phyloP scores from a whole-genome alignment of 2,113 vertebrate species.

The Ramphastos sulfuratus region DNA sequence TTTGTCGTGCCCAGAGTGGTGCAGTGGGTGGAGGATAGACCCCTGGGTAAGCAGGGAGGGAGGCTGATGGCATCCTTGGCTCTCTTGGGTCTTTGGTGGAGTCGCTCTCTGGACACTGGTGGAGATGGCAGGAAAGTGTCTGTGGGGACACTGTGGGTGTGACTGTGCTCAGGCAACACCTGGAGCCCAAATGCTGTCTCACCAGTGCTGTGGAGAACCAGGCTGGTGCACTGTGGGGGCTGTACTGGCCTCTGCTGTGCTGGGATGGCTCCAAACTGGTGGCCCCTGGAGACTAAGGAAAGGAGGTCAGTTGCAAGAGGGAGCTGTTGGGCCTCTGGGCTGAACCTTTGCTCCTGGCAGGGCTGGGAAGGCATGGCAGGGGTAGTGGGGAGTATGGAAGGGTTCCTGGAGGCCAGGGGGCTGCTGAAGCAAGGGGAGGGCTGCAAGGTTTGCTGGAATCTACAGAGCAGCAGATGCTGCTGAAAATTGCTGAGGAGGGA shows the following conservation, averaged over 20 bases:
- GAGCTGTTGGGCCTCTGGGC: not conserved
- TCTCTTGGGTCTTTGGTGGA: no score
- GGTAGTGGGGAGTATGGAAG: not conserved
- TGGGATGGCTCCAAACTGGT: no score
- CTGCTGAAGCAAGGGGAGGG: not conserved
- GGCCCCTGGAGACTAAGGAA: not conserved
- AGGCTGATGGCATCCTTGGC: no score
- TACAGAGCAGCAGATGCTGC: not conserved
- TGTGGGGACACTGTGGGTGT: not conserved
- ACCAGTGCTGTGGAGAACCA: fast-evolving
- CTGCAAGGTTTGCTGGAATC: not conserved
- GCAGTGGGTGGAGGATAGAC: no score
- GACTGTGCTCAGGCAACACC: not conserved
- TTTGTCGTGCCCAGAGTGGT: no score
- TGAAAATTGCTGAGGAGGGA: not conserved
- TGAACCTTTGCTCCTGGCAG: not conserved
- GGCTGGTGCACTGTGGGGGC: no score
- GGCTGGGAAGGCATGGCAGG: not conserved
- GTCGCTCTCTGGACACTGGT: no score
- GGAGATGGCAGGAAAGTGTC: not conserved
- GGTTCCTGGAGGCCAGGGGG: not conserved
- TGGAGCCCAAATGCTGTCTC: not conserved
- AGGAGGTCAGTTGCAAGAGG: not conserved
- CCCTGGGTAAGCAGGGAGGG: no score
- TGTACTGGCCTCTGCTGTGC: not conserved